A percentile compares a stretch with the other conserved stretches of the same genome.
phyloP scores from a whole-genome alignment of 2,888 invertebrate species.

The Geotrupes spiniger region DNA sequence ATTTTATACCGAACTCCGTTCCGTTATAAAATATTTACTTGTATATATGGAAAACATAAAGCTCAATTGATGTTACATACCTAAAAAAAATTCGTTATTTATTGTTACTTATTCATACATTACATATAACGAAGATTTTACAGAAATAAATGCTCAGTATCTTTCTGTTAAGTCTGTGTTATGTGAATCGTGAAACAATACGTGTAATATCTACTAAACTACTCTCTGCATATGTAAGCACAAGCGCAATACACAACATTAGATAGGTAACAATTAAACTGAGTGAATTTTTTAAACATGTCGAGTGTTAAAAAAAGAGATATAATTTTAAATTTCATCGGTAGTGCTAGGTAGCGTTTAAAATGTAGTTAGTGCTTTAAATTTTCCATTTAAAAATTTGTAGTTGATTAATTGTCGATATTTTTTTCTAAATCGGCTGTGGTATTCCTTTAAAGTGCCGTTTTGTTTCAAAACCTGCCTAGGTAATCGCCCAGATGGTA shows the following conservation, averaged over 20 bases:
- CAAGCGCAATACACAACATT: slow-evolving; percentile 16
- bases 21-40: slow-evolving; percentile 2
- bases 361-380: slow-evolving; percentile 28
- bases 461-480: background rate
- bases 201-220: slow-evolving; percentile 4
- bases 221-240: slow-evolving; percentile 8
- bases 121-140: slow-evolving; percentile 1
- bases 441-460: slow-evolving; percentile 16
- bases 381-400: slow-evolving; percentile 27
- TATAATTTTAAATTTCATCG: slow-evolving; percentile 8
- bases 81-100: slow-evolving; percentile 2
- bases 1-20: slow-evolving; percentile 1
- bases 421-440: slow-evolving; percentile 26
- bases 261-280: slow-evolving; percentile 8
- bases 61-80: slow-evolving; percentile 16
- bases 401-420: slow-evolving; percentile 18
- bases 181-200: background rate
- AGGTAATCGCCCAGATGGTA: background rate
- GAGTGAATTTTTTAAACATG: slow-evolving; percentile 8
- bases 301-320: slow-evolving; percentile 2
- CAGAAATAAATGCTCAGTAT: background rate
- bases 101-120: background rate
- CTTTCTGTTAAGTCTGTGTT: background rate
- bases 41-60: slow-evolving; percentile 12
- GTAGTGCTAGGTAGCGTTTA: slow-evolving; percentile 26